Conservation (phyloP, 2,888 invertebrate species). For the Pediacus dermestoides region DNA sequence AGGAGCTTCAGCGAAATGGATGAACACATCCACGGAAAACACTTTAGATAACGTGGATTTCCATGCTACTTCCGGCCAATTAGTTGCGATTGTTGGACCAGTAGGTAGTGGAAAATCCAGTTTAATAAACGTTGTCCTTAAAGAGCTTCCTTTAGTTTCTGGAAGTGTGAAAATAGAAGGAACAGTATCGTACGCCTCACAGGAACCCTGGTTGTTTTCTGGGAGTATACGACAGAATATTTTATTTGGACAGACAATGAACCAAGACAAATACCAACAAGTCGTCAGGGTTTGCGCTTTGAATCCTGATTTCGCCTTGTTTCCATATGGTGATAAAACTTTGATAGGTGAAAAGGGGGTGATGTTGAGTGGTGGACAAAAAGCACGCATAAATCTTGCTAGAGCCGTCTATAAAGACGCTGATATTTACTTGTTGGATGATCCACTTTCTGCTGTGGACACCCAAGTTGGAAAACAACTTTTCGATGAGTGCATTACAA, state of each 20-base stretch:
- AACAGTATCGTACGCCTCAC: neutral
- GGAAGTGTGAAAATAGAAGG: neutral
- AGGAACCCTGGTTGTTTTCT: neutral
- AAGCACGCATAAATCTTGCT: constrained; percentile 3
- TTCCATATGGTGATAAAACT: neutral
- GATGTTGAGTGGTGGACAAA: constrained; percentile 1
- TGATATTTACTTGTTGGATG: constrained; percentile 1
- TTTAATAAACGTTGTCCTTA: neutral
- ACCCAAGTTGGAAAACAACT: neutral
- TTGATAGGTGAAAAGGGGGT: neutral
- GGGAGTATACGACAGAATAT: neutral
- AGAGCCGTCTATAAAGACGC: neutral
- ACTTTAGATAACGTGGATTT: too few species aligned
- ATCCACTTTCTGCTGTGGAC: constrained; percentile 1
- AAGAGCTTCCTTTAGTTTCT: neutral
- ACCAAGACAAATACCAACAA: neutral
- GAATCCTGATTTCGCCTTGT: neutral
- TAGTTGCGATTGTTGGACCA: constrained; percentile 3
- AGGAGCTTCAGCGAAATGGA: too few species aligned
- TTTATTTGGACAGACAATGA: neutral
- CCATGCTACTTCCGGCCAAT: too few species aligned
- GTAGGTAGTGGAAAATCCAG: neutral
- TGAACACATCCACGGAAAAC: too few species aligned
- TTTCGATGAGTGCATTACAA: neutral
- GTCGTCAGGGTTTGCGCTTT: neutral